These are phyloP conservation scores for Bungarus multicinctus DNA, from an alignment of 2,113 vertebrate species.

Conservation along the genomic window DNA sequence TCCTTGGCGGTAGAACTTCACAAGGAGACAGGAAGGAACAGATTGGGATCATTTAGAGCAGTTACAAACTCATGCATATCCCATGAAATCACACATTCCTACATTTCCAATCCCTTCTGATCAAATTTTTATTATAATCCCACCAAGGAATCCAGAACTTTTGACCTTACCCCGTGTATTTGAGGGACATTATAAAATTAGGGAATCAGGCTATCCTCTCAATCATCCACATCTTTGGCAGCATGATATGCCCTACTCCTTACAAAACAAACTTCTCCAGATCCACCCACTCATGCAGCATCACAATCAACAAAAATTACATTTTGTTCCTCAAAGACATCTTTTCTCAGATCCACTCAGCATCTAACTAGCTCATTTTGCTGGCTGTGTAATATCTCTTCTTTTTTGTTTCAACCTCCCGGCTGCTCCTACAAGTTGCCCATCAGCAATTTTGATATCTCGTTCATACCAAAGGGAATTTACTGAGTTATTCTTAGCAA, in stretches of 20 bases:
- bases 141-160: background rate
- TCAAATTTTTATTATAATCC: background rate
- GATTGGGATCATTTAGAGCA: background rate
- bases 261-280: background rate
- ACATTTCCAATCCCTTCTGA: background rate
- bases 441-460: constrained; percentile 33
- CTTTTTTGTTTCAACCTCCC: background rate
- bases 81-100: background rate
- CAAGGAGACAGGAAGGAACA: background rate
- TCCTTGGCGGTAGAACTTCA: background rate
- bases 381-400: background rate
- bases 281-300: background rate
- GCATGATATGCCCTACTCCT: background rate
- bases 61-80: background rate
- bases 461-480: constrained; percentile 33
- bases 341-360: background rate
- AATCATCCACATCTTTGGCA: background rate
- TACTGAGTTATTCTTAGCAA: constrained; percentile 41
- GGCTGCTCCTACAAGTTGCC: constrained; percentile 32
- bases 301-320: background rate
- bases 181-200: background rate
- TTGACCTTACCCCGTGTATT: background rate
- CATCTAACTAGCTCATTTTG: background rate
- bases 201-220: background rate
- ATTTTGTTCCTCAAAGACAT: background rate